Percentiles rank a stretch among this genome's conserved stretches.
Conservation (phyloP, 2,888 invertebrate species). For the Drosophila colorata region DNA sequence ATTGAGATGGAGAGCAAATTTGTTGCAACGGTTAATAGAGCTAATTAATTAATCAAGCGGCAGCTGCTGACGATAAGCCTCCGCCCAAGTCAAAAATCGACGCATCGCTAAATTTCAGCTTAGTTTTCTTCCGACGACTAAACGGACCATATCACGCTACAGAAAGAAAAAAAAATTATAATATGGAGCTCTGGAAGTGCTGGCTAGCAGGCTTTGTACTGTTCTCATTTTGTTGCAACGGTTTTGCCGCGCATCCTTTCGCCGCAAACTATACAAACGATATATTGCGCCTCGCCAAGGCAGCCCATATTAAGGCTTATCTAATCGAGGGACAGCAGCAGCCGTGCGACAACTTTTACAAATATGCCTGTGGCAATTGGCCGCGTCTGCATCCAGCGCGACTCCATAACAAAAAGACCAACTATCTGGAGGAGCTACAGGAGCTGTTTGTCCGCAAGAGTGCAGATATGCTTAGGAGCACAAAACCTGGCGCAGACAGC, state of each 20-base stretch:
- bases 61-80: slow-evolving; percentile 61
- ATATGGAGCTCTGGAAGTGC: slow-evolving; percentile 19
- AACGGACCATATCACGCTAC: slow-evolving; percentile 33
- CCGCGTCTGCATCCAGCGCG: slow-evolving; percentile 71
- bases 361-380: slow-evolving; percentile 84
- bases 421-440: slow-evolving; percentile 78
- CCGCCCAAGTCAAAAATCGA: slow-evolving; percentile 74
- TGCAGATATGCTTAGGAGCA: slow-evolving; percentile 71
- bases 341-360: slow-evolving; percentile 81
- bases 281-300: slow-evolving; percentile 79
- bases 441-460: slow-evolving; percentile 79
- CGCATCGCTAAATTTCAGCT: slow-evolving; percentile 63
- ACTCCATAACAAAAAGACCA: slow-evolving; percentile 58
- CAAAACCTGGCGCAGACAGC: slow-evolving; percentile 56
- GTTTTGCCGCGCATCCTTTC: slow-evolving; percentile 40
- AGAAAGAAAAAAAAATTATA: background rate
- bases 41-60: slow-evolving; percentile 75
- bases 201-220: slow-evolving; percentile 28
- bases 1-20: slow-evolving; percentile 52
- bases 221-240: slow-evolving; percentile 12
- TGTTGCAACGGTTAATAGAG: slow-evolving; percentile 65
- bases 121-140: slow-evolving; percentile 65
- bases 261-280: slow-evolving; percentile 75
- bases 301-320: slow-evolving; percentile 78
- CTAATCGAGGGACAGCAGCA: slow-evolving; percentile 57